Evolutionary conservation across 2,113 vertebrate species (phyloP), one percentile per base, ranked within the genome.

Genomic region (Microcebus ravelobensis): DNA sequence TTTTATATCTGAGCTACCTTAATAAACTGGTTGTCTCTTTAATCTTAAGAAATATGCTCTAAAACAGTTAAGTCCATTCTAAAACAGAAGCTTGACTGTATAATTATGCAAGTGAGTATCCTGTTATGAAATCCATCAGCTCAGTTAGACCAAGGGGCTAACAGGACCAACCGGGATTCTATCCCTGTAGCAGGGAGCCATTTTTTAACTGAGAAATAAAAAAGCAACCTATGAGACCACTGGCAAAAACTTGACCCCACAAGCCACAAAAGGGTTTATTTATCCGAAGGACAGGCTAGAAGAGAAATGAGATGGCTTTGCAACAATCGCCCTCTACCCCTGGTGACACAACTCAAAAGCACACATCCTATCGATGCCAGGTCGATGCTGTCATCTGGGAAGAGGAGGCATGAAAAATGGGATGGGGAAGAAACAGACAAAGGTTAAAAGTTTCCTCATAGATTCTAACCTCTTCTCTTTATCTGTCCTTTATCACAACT

Each of bases 121-220:
- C 39, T 86, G 77, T 81, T 50, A n/a, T 45, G 57, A 94, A 50
- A 82, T 91, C 48, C 20, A 42, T 50, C 65, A 6, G 23, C 67
- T 91, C 68, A 12, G n/a, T 57, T 48, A 55, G 25, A 61, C 52
- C 52, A 83, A 0, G 2, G 6, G 8, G 21, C 11, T 68, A 27
- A 27, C 29, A 57, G 34, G 52, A 15, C 15, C 39, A 71, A 55
- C 10, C 36, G 23, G n/a, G 18, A 87, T 68, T 94, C 55, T 42
- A 34, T 52, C 93, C 48, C 55, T 48, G 8, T 2, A 91, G 36
- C 45, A 63, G 57, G 25, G 52, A 93, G 59, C 20, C 85, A 55
- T 29, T 87, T 96, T 91, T 57, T 96, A 91, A 92, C 70, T 92
- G 89, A 95, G 88, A 96, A 93, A 94, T 96, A 71, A 84, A 92